Evolutionary conservation across 2,113 vertebrate genomes (phyloP).

Genomic region (Cnemophilus loriae): DNA sequence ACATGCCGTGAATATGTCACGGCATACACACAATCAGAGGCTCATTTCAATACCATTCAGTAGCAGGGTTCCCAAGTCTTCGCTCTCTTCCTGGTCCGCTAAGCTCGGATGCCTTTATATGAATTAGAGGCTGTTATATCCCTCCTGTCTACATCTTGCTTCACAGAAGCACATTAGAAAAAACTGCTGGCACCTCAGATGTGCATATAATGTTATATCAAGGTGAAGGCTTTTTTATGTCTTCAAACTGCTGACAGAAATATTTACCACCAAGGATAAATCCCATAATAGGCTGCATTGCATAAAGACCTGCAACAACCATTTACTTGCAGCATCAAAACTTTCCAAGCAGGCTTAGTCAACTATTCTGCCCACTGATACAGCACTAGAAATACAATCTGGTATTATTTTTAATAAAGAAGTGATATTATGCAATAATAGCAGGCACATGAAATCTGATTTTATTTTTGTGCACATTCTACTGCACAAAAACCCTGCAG

Average conservation of each 20-base stretch:
- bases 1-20: background rate
- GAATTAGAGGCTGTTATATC: slow-evolving; percentile 23
- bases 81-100: slow-evolving; percentile 33
- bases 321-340: slow-evolving; percentile 29
- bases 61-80: background rate
- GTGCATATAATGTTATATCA: slow-evolving; percentile 23
- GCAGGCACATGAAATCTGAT: background rate
- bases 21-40: background rate
- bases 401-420: slow-evolving; percentile 40
- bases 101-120: slow-evolving; percentile 16
- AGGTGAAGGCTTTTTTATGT: slow-evolving; percentile 43
- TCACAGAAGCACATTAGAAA: slow-evolving; percentile 25
- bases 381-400: slow-evolving; percentile 17
- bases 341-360: background rate
- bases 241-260: slow-evolving; percentile 25
- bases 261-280: slow-evolving; percentile 58
- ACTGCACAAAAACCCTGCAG: background rate
- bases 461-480: slow-evolving; percentile 55
- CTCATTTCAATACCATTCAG: background rate
- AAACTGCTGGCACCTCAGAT: slow-evolving; percentile 31
- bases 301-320: slow-evolving; percentile 4
- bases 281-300: slow-evolving; percentile 5
- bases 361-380: slow-evolving; percentile 40
- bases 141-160: slow-evolving; percentile 19
- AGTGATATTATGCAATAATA: slow-evolving; percentile 53